Evolutionary conservation across 2,797 vertebrate genomes (phyloP).

Genomic region (Octomys mimax): DNA sequence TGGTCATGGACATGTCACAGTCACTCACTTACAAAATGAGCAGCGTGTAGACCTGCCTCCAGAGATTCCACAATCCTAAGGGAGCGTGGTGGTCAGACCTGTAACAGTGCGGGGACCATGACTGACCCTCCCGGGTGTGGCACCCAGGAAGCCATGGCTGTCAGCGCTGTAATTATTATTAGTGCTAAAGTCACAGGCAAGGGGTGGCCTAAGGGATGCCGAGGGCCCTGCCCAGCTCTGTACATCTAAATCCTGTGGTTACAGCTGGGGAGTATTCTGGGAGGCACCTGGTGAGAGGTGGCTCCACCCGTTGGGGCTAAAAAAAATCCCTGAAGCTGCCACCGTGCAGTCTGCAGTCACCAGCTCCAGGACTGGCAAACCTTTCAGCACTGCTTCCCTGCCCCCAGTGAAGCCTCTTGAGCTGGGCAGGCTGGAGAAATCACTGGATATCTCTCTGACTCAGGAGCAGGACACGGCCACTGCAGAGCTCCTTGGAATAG

Average conservation of each 20-base stretch:
- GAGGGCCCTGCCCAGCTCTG: conserved; percentile 72
- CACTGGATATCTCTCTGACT: conserved; percentile 10
- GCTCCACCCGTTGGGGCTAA: conserved; percentile 76
- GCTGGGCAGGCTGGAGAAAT: conserved; percentile 51
- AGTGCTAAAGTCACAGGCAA: conserved; percentile 15
- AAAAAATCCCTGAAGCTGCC: conserved; percentile 67
- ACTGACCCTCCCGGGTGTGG: neutral
- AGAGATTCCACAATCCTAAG: neutral
- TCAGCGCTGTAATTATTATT: neutral
- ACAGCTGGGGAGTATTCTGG: conserved; percentile 70
- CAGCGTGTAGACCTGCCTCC: neutral
- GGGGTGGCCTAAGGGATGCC: conserved; percentile 37
- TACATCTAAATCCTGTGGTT: conserved; percentile 70
- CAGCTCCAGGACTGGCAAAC: neutral
- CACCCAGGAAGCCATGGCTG: neutral
- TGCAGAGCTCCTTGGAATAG: neutral
- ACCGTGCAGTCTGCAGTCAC: neutral
- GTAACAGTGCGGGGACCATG: neutral
- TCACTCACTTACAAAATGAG: neutral
- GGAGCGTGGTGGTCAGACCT: neutral
- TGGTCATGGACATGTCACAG: neutral
- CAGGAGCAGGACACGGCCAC: neutral
- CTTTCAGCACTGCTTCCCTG: neutral
- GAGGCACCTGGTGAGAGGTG: conserved; percentile 76
- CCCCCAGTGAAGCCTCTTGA: neutral